A percentile compares a stretch with the other conserved stretches of the same genome.
phyloP scores from a whole-genome alignment of 1,140 invertebrate genomes.

The Drosophila ananassae region DNA sequence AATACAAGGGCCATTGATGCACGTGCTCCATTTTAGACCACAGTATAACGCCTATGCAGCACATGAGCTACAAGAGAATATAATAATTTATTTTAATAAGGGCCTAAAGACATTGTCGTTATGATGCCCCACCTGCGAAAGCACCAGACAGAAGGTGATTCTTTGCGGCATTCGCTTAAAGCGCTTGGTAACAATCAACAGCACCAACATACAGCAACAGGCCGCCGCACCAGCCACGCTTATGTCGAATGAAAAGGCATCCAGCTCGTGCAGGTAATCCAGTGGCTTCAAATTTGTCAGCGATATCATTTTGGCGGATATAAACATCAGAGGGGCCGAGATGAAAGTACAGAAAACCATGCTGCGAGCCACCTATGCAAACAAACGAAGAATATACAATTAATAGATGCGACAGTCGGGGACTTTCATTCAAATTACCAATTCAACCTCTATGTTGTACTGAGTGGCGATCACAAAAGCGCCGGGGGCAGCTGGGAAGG shows the following conservation, averaged over 20 bases:
- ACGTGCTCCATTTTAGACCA: constrained; percentile 86
- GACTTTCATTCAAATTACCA: constrained; percentile 86
- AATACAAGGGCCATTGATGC: constrained; percentile 86
- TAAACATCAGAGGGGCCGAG: constrained; percentile 96
- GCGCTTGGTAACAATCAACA: constrained; percentile 91
- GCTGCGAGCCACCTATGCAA: constrained; percentile 91
- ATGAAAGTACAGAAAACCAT: constrained; percentile 97
- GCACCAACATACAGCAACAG: constrained; percentile 90
- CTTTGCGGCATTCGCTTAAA: constrained; percentile 92
- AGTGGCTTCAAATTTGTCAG: constrained; percentile 88
- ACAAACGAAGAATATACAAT: constrained; percentile 51
- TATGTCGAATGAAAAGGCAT: constrained; percentile 92
- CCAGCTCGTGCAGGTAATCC: constrained; percentile 90
- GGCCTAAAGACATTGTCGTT: neutral
- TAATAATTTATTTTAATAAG: constrained; percentile 1
- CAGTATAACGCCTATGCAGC: constrained; percentile 88
- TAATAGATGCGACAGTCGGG: neutral
- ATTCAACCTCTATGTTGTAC: constrained; percentile 93
- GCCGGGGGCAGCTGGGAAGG: constrained; percentile 96
- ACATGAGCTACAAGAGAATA: constrained; percentile 84
- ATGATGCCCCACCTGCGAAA: constrained; percentile 88
- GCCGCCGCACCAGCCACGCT: constrained; percentile 91
- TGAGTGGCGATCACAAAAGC: constrained; percentile 97
- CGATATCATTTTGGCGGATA: constrained; percentile 96
- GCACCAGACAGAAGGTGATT: constrained; percentile 90